Evolutionary conservation across 2,797 vertebrate species (phyloP).

Genomic region (Ptychadena robeensis): DNA sequence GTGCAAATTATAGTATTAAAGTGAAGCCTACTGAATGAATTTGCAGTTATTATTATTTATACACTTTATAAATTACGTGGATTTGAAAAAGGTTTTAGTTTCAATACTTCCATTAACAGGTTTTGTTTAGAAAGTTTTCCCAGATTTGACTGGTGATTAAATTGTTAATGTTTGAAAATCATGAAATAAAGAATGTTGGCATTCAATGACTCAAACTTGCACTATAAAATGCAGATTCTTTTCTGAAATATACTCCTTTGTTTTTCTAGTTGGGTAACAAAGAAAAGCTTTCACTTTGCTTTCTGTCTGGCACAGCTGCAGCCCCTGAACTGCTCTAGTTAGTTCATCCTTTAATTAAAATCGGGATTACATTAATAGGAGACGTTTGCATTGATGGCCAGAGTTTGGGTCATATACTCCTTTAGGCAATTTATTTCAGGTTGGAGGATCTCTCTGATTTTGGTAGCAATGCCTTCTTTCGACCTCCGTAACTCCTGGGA

Average conservation of each 20-base stretch:
- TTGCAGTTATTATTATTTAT: too few species aligned
- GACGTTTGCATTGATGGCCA: conserved; percentile 35
- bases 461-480: conserved; percentile 19
- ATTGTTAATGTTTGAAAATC: neutral
- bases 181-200: neutral
- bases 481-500: conserved; percentile 21
- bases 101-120: neutral
- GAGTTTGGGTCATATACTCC: conserved; percentile 49
- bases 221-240: neutral
- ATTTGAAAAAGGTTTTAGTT: too few species aligned
- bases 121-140: neutral
- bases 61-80: too few species aligned
- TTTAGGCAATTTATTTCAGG: conserved; percentile 54
- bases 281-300: conserved; percentile 34
- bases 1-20: too few species aligned
- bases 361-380: conserved; percentile 40
- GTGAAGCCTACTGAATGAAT: too few species aligned
- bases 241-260: conserved; percentile 7
- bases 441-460: conserved; percentile 39
- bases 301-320: conserved; percentile 21
- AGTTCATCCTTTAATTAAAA: conserved; percentile 52
- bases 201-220: neutral
- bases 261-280: conserved; percentile 21
- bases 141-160: neutral
- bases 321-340: conserved; percentile 24